phyloP scores from a whole-genome alignment of 1,140 invertebrate genomes.

The Procambarus virginalis region DNA sequence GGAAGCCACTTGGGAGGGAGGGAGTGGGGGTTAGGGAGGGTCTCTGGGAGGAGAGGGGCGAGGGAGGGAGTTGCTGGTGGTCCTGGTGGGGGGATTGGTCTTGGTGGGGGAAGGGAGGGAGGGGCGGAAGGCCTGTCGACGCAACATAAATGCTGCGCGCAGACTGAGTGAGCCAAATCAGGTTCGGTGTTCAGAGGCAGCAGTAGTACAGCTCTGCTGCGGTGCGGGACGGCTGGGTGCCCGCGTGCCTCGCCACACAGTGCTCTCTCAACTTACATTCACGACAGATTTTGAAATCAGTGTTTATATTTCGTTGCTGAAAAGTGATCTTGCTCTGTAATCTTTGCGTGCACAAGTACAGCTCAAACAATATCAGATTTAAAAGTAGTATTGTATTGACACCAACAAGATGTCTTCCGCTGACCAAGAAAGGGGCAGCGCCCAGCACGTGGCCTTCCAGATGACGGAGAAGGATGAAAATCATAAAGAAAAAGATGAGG shows the following conservation, averaged over 20 bases:
- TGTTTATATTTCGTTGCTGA: background rate
- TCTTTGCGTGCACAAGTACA: background rate
- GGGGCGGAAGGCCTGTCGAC: no score
- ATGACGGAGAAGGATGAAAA: background rate
- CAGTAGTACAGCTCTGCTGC: no score
- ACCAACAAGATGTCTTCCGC: background rate
- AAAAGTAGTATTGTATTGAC: background rate
- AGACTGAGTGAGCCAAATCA: background rate
- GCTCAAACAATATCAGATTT: background rate
- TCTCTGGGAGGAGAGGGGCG: background rate
- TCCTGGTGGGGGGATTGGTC: no score
- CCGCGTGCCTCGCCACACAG: background rate
- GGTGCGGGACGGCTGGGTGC: background rate
- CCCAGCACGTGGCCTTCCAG: conserved; percentile 48
- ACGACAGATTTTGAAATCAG: background rate
- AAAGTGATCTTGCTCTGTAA: background rate
- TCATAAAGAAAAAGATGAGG: conserved; percentile 17
- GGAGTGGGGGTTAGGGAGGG: no score
- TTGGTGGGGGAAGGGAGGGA: no score
- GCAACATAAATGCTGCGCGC: background rate
- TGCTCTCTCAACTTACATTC: background rate
- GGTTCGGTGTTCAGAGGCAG: background rate
- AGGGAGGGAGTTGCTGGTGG: no score
- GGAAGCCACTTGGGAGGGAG: no score
- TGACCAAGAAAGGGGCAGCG: conserved; percentile 29